Conservation (phyloP, 2,888 invertebrate species). For the Deilephila porcellus region DNA sequence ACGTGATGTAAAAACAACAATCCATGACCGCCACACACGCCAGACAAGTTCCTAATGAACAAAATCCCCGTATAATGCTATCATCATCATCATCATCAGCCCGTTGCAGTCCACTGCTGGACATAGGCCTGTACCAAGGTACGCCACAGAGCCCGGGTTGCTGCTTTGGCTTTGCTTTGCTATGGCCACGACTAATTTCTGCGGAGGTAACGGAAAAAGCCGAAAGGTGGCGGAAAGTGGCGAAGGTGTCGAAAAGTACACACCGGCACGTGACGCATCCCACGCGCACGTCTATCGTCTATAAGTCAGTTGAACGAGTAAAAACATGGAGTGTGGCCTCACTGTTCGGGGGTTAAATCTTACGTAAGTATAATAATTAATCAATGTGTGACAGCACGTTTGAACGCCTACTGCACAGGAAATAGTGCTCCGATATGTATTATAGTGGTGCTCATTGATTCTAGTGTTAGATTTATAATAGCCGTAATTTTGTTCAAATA, state of each 20-base stretch:
- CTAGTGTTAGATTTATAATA: too few species aligned
- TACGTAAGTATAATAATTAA: not conserved
- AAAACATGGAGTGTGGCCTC: not conserved
- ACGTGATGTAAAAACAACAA: not conserved
- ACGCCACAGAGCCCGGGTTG: too few species aligned
- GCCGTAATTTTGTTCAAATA: too few species aligned
- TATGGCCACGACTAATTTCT: not conserved
- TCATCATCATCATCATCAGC: too few species aligned
- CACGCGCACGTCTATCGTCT: constrained; percentile 32
- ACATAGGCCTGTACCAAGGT: too few species aligned
- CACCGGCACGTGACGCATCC: not conserved
- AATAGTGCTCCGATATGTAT: too few species aligned
- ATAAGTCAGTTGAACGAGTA: constrained; percentile 7
- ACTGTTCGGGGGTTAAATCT: not conserved
- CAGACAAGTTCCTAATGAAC: not conserved
- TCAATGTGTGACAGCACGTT: too few species aligned
- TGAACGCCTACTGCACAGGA: too few species aligned
- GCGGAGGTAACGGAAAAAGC: not conserved
- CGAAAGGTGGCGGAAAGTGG: not conserved
- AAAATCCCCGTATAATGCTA: not conserved
- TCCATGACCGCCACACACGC: not conserved
- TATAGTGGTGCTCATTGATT: too few species aligned
- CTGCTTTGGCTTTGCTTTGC: too few species aligned
- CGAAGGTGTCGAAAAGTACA: not conserved
- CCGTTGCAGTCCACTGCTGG: too few species aligned